A percentile compares a stretch with the other conserved stretches of the same genome.
phyloP scores from a whole-genome alignment of 2,797 vertebrate genomes.

The Macropodus opercularis region DNA sequence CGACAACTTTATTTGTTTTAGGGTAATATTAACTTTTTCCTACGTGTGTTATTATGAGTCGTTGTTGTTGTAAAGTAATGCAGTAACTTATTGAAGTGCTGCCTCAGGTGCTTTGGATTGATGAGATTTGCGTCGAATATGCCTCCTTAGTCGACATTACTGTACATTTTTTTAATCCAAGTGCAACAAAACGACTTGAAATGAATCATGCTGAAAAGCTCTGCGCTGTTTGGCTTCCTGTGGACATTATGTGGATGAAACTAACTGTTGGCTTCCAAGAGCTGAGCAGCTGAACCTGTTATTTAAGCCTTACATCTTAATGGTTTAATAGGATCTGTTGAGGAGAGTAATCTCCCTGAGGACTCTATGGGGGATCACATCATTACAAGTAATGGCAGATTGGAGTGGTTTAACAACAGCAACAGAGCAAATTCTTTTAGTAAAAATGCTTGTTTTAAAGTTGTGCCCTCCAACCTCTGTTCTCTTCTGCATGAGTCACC shows the following conservation, averaged over 20 bases:
- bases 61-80: neutral
- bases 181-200: neutral
- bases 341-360: conserved; percentile 45
- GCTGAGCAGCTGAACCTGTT: conserved; percentile 28
- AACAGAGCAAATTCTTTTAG: neutral
- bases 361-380: conserved; percentile 37
- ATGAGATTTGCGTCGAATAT: neutral
- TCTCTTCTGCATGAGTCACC: conserved; percentile 31
- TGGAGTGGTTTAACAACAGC: neutral
- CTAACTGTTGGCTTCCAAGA: conserved; percentile 40
- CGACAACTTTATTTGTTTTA: neutral
- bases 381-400: conserved; percentile 28
- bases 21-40: neutral
- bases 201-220: no score
- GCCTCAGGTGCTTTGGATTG: neutral
- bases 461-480: neutral
- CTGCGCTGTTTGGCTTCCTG: neutral
- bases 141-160: no score
- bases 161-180: conserved; percentile 13
- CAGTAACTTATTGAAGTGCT: conserved; percentile 11
- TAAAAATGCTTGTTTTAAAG: neutral
- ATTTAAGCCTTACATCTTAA: conserved; percentile 58
- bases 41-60: neutral
- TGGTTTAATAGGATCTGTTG: conserved; percentile 61
- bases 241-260: conserved; percentile 8